Evolutionary conservation across 2,113 vertebrate species (phyloP).

Genomic region (Garra rufa): DNA sequence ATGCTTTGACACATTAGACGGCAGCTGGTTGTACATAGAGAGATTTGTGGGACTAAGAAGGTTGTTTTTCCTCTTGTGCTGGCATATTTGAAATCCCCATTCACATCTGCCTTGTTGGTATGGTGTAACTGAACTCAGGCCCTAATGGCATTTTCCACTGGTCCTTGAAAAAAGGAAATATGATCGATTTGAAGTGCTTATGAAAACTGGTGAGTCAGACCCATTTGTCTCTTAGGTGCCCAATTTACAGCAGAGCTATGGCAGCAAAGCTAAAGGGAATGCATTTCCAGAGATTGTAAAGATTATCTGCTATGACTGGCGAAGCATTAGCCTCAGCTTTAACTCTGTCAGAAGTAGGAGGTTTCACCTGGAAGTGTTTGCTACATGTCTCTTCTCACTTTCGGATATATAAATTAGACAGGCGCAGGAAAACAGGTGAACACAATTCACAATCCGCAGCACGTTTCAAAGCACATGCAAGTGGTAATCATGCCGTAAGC

Average conservation of each 20-base stretch:
- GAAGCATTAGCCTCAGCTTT: not conserved
- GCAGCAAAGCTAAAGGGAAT: slow-evolving; percentile 28
- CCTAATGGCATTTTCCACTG: slow-evolving; percentile 44
- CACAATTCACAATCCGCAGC: not conserved
- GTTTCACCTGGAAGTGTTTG: slow-evolving; percentile 2
- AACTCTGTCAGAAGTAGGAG: slow-evolving; percentile 22
- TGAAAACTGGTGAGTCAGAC: slow-evolving; percentile 50
- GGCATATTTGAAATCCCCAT: slow-evolving; percentile 39
- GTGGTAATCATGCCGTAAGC: not conserved
- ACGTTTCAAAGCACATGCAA: not conserved
- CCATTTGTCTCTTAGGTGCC: slow-evolving; percentile 43
- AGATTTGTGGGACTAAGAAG: slow-evolving; percentile 41
- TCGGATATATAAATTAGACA: not conserved
- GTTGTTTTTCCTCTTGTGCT: slow-evolving; percentile 36
- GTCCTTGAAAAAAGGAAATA: slow-evolving; percentile 42
- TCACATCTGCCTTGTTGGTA: slow-evolving; percentile 43
- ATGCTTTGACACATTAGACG: slow-evolving; percentile 48
- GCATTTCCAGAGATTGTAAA: slow-evolving; percentile 34
- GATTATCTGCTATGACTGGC: slow-evolving; percentile 37
- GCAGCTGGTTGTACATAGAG: slow-evolving; percentile 33
- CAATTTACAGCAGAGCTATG: slow-evolving; percentile 34
- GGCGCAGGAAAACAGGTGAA: not conserved
- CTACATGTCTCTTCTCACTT: not conserved
- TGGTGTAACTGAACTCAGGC: slow-evolving; percentile 24
- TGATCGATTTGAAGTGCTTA: slow-evolving; percentile 48